Evolutionary conservation across 2,113 vertebrate genomes (phyloP), one percentile per base, ranked within the genome.

Genomic region (Bucco capensis): DNA sequence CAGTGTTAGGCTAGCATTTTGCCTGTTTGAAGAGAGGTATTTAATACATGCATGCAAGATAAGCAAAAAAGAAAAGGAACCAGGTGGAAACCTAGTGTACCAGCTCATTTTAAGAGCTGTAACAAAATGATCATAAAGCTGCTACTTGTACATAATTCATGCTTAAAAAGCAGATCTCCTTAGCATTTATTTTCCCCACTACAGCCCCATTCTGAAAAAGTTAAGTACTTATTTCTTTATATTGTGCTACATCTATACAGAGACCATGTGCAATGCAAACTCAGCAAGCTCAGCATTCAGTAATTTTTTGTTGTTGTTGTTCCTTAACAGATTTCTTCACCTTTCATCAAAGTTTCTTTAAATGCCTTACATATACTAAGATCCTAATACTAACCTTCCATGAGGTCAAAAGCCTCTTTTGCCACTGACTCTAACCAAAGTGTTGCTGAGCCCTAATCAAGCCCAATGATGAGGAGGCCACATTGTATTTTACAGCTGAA

Each of bases 111-210:
- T 91, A 91, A 91, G 56, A 94, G 67, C 67, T 40, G 75, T 30
- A 94, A 92, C 94, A 91, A 91, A 95, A 92, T 51, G 82, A 83
- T 86, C 92, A 77, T 94, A 92, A 96, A 95, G 88, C 62, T 91
- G 71, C 54, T 73, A 24, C 22, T 91, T 61, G 67, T 60, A 87
- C n/a, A 14, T 83, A 87, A 73, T 93, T 91, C 87, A n/a, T 56
- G n/a, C 66, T 76, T 88, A 80, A 94, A 94, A 91, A 80, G 19
- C 64, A 94, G 72, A 92, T 78, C 51, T 83, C 71, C 27, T 42
- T 60, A 80, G 64, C 13, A 95, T 80, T 95, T 88, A 54, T 80
- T 89, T 89, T 89, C 79, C 93, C 90, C 94, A 69, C 50, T 79
- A 40, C 17, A 88, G 35, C 8, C 19, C 19, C 58, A 42, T 91